phyloP scores from a whole-genome alignment of 37 sponge, comb jelly and placozoan species.

The Bolinopsis microptera region DNA sequence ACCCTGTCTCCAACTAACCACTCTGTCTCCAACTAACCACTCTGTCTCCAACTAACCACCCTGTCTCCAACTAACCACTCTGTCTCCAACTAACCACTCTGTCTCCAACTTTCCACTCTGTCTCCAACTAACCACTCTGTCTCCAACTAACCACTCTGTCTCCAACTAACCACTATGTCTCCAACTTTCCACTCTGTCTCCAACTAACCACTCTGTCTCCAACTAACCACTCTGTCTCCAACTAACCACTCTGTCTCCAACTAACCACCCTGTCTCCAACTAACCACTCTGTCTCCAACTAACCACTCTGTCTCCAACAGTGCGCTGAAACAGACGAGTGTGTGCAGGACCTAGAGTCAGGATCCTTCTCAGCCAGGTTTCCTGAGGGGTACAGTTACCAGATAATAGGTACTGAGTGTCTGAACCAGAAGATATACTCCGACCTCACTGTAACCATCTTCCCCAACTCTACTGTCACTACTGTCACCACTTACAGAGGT shows the following conservation, averaged over 20 bases:
- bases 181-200: neutral
- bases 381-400: slow-evolving; percentile 1
- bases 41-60: neutral
- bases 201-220: neutral
- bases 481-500: neutral
- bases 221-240: neutral
- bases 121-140: neutral
- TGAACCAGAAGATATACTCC: neutral
- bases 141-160: too few relatives aligned
- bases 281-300: neutral
- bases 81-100: neutral
- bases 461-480: neutral
- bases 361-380: slow-evolving; percentile 14
- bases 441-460: neutral
- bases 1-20: neutral
- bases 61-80: slow-evolving; percentile 19
- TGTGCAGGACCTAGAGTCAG: slow-evolving; percentile 39
- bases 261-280: neutral
- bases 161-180: neutral
- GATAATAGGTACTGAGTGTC: neutral
- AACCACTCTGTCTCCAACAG: neutral
- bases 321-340: neutral
- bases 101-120: neutral
- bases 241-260: neutral
- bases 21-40: neutral